phyloP scores from a whole-genome alignment of 2,888 invertebrate species.

The Mamestra brassicae region DNA sequence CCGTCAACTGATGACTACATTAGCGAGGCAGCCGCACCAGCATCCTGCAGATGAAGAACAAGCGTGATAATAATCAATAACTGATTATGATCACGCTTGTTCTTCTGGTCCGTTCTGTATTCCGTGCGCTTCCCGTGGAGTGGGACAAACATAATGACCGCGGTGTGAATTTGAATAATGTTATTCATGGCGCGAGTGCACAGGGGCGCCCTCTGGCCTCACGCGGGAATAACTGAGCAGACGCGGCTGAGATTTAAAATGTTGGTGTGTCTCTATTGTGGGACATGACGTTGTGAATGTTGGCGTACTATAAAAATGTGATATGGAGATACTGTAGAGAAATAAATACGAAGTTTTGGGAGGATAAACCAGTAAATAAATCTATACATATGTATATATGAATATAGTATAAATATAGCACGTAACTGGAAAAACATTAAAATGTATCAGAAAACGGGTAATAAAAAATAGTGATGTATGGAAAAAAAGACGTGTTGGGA shows the following conservation, averaged over 20 bases:
- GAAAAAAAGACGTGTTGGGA: too few species aligned
- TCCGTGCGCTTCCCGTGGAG: conserved; percentile 28
- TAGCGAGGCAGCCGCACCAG: too few species aligned
- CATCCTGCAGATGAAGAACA: too few species aligned
- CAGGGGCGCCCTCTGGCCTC: conserved; percentile 22
- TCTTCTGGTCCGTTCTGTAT: conserved; percentile 19
- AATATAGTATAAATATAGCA: too few species aligned
- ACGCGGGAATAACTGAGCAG: conserved; percentile 5
- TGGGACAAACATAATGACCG: conserved; percentile 47
- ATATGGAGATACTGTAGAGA: neutral
- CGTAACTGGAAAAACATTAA: too few species aligned
- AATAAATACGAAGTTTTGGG: neutral
- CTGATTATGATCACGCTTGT: neutral
- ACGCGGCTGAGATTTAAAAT: conserved; percentile 24
- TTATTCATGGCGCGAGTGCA: conserved; percentile 58
- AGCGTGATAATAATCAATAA: too few species aligned
- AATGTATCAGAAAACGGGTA: too few species aligned
- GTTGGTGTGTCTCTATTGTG: neutral
- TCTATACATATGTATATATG: too few species aligned
- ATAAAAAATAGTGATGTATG: too few species aligned
- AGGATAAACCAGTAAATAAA: too few species aligned
- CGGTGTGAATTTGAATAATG: conserved; percentile 65
- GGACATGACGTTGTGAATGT: neutral
- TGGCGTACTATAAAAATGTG: neutral
- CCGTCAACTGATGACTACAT: too few species aligned